These are phyloP conservation scores for Bovichtus variegatus DNA, from an alignment of 2,797 vertebrate species.

Conservation along the genomic window DNA sequence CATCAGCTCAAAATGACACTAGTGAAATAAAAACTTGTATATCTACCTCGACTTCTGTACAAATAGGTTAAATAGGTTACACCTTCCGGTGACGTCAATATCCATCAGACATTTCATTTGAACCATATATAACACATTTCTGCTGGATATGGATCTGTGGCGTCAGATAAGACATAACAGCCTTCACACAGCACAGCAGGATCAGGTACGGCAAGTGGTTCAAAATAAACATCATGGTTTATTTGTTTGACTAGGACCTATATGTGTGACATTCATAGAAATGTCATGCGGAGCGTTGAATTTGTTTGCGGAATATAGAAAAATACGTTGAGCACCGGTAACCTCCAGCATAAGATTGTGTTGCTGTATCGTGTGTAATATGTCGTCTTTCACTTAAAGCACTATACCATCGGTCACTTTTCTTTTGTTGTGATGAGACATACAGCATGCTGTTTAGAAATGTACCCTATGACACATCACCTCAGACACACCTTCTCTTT, in stretches of 20 bases:
- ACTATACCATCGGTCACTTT: not conserved
- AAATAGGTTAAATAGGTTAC: constrained; percentile 13
- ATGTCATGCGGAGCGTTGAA: not conserved
- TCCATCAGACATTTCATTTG: not conserved
- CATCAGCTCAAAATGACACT: constrained; percentile 11
- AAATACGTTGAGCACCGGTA: not conserved
- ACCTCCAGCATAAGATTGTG: not conserved
- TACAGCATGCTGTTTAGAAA: not conserved
- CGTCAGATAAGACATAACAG: constrained; percentile 13
- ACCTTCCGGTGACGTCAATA: constrained; percentile 11
- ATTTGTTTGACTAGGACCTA: constrained; percentile 10
- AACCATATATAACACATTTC: not conserved
- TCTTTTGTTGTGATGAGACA: not conserved
- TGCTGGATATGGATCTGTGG: not conserved
- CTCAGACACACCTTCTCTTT: not conserved
- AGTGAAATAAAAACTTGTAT: not conserved
- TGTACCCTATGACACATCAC: not conserved
- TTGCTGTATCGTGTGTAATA: not conserved
- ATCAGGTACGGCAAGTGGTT: not conserved
- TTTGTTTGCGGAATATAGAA: not conserved
- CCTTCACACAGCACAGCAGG: not conserved
- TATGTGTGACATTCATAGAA: not conserved
- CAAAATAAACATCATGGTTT: constrained; percentile 14
- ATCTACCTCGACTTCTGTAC: not conserved
- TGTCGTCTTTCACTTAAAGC: not conserved